Evolutionary conservation across 2,888 invertebrate genomes (phyloP), one percentile per base, ranked within the genome.

Genomic region (Drosophila tripunctata): DNA sequence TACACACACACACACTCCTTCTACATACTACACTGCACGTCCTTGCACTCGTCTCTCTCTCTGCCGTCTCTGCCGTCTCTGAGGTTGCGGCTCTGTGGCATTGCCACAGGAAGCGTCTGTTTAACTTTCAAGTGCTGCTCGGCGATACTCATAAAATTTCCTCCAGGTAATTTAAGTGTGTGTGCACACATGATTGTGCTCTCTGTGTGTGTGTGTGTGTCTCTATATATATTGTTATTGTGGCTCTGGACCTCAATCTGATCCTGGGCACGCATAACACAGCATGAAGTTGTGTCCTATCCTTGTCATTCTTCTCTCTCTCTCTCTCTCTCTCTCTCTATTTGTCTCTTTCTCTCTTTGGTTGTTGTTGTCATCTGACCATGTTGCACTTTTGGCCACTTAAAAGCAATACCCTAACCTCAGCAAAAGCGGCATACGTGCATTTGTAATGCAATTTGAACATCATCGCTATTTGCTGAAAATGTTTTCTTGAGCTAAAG

Each of bases 371-470:
- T 27, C 27, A 43, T 21, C 61, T 61, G 71, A 48, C 61, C 66
- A 65, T 64, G 68, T 69, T 80, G 76, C 75, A 83, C 78, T 88
- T 78, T 87, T 87, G 81, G 87, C 77, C 86, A 88, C 84, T 88
- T 83, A 77, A 79, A 79, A 41, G 45, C 38, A 4, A 21, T 73
- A 14, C 71, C 4, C 71, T 71, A 2, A 15, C 27, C 12, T 3
- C n/a, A 22, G n/a, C n/a, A 5, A 4, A 2, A n/a, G 10, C 19
- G 22, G 36, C 51, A 38, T 57, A 52, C 15, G n/a, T 51, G 56
- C 61, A 31, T 27, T 14, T 0, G n/a, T 4, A n/a, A n/a, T 30
- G 21, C 21, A 15, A 27, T 5, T 19, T 8, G 4, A 5, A 0
- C 12, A 21, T 15, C 1, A 33, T 14, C 10, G 14, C 2, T 6